Evolutionary conservation across 2,888 invertebrate genomes (phyloP).

Genomic region (Idaea straminata): DNA sequence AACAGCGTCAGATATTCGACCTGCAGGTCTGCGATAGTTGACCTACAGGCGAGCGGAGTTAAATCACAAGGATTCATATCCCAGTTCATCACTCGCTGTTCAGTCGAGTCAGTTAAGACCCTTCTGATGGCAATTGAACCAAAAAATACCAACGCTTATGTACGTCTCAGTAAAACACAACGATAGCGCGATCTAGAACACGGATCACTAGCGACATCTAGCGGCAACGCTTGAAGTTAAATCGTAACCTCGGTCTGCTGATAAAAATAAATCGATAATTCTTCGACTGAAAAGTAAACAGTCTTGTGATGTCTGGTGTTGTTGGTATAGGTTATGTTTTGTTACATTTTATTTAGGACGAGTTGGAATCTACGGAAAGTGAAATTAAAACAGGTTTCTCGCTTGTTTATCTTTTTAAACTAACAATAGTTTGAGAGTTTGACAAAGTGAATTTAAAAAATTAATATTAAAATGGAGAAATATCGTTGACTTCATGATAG

Average conservation of each 20-base stretch:
- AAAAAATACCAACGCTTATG: background rate
- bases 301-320: background rate
- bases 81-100: slow-evolving; percentile 74
- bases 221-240: slow-evolving; percentile 32
- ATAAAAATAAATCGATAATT: slow-evolving; percentile 35
- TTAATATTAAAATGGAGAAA: too few relatives aligned
- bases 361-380: slow-evolving; percentile 30
- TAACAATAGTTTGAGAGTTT: background rate
- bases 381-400: slow-evolving; percentile 32
- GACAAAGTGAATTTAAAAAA: too few relatives aligned
- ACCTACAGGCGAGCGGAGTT: slow-evolving; percentile 56
- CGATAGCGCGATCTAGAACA: slow-evolving; percentile 35
- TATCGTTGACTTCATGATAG: too few relatives aligned
- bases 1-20: slow-evolving; percentile 67
- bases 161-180: slow-evolving; percentile 20
- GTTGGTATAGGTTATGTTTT: slow-evolving; percentile 11
- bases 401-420: background rate
- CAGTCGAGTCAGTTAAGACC: slow-evolving; percentile 80
- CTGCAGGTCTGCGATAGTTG: slow-evolving; percentile 66
- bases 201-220: slow-evolving; percentile 37
- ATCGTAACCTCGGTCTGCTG: slow-evolving; percentile 40
- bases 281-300: slow-evolving; percentile 11
- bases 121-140: slow-evolving; percentile 48
- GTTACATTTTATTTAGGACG: slow-evolving; percentile 9
- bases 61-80: slow-evolving; percentile 64